Conservation (phyloP, 2,113 vertebrate genomes). For the Phylloscopus trochilus region DNA sequence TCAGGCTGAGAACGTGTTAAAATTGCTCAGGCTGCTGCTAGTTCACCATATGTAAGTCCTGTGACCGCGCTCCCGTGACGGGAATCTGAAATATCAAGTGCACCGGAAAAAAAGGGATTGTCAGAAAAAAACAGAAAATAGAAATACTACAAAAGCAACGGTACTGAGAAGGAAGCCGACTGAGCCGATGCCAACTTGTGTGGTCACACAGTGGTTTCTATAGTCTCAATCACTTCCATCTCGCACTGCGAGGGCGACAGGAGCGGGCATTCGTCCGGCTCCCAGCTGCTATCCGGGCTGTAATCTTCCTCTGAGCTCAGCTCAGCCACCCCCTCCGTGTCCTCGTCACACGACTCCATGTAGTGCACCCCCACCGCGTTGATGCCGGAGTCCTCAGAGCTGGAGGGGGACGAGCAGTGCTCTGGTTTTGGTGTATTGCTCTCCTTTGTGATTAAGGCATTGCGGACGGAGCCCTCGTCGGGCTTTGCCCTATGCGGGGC, state of each 20-base stretch:
- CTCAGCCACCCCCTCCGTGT: slow-evolving; percentile 85
- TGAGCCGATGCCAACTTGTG: neutral
- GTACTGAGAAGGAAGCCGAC: slow-evolving; percentile 23
- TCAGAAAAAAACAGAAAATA: slow-evolving; percentile 56
- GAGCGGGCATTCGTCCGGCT: slow-evolving; percentile 88
- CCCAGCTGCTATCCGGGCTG: slow-evolving; percentile 92
- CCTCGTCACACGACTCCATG: slow-evolving; percentile 91
- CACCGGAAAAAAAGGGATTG: slow-evolving; percentile 44
- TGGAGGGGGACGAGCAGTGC: slow-evolving; percentile 94
- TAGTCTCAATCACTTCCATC: slow-evolving; percentile 97
- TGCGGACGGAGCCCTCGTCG: slow-evolving; percentile 60
- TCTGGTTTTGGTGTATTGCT: slow-evolving; percentile 86
- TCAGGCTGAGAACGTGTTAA: neutral
- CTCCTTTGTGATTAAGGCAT: slow-evolving; percentile 77
- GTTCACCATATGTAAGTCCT: neutral
- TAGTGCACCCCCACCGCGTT: slow-evolving; percentile 91
- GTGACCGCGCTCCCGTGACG: neutral
- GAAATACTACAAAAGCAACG: slow-evolving; percentile 56
- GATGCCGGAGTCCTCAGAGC: slow-evolving; percentile 97
- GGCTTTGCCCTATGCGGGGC: slow-evolving; percentile 56
- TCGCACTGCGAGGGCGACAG: slow-evolving; percentile 92
- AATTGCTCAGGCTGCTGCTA: slow-evolving; percentile 37
- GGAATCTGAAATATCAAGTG: slow-evolving; percentile 48
- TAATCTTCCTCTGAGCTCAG: slow-evolving; percentile 88
- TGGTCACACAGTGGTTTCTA: slow-evolving; percentile 93